These are phyloP conservation scores for Micropoecilia bifurca DNA, from an alignment of 2,797 vertebrate genomes.

Conservation along the genomic window DNA sequence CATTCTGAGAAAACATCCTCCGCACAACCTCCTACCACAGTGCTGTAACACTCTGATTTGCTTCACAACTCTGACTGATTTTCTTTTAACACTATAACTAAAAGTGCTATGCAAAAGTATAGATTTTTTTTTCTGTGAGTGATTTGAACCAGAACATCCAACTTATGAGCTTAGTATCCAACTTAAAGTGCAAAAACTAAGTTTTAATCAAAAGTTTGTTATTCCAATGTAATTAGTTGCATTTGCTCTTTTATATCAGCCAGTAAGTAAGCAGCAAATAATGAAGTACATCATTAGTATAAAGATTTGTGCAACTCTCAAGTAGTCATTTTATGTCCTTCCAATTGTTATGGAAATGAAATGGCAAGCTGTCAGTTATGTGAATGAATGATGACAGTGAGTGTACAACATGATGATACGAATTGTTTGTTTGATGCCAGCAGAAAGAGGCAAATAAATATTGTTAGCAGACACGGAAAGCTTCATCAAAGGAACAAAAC, in stretches of 20 bases:
- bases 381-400: slow-evolving; percentile 67
- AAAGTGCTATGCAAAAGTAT: not conserved
- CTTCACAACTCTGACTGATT: slow-evolving; percentile 1
- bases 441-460: slow-evolving; percentile 54
- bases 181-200: not conserved
- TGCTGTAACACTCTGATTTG: not conserved
- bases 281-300: slow-evolving; percentile 12
- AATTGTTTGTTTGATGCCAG: slow-evolving; percentile 56
- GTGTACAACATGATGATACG: slow-evolving; percentile 64
- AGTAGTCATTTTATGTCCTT: slow-evolving; percentile 30
- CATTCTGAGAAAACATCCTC: slow-evolving; percentile 4
- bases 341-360: slow-evolving; percentile 68
- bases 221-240: not conserved
- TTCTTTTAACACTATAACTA: not conserved
- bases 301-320: slow-evolving; percentile 28
- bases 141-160: not conserved
- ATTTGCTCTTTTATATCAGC: not conserved
- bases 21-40: not conserved
- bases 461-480: slow-evolving; percentile 33
- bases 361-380: slow-evolving; percentile 77
- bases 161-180: not conserved
- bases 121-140: not conserved
- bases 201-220: not conserved
- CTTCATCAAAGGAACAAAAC: slow-evolving; percentile 53
- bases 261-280: slow-evolving; percentile 6